Base-by-base conservation (phyloP, 1,140 invertebrate genomes). In the Dinoponera quadriceps region DNA sequence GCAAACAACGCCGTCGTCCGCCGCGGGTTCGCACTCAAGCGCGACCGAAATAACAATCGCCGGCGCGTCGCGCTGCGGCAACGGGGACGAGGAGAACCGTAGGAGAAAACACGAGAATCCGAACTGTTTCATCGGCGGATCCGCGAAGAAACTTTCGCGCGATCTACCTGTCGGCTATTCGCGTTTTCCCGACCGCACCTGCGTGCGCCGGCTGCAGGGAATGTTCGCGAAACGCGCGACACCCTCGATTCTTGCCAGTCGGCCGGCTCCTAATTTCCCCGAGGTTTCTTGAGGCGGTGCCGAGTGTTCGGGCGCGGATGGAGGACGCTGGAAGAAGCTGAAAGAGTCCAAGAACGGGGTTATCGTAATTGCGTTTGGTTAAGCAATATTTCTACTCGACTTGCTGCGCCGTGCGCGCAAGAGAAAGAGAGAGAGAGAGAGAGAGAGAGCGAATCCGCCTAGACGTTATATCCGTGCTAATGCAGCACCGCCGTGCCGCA, bases 41-140 rank as follows among this genome's bases (percentile, higher is more conserved):
- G 11, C 63, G 73, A 71, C 44, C 22, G 86, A 83, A 88, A 88
- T 88, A 88, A 88, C 85, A 80, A 85, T 75, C 60, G 62, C n/a
- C n/a, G n/a, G n/a, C n/a, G n/a, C 18, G 25, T 9, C 38, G 7
- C 48, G 29, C 38, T 11, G 7, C 54, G 54, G 48, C 49, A 38
- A 44, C 49, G 44, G 27, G 74, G 82, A 73, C 49, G 83, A 78
- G 51, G 57, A 71, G 69, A 60, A n/a, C n/a, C 55, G 38, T 3
- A 44, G 11, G 38, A 11, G 33, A 33, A 83, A 77, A 62, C 69
- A 20, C 83, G 48, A n/a, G n/a, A n/a, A n/a, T n/a, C n/a, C n/a
- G n/a, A n/a, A 20, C 54, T 69, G 74, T 83, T 88, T 88, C 85
- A 88, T 85, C 48, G 38, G 33, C 33, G 44, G 48, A 60, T 74